Evolutionary conservation across 1,140 invertebrate genomes (phyloP).

Genomic region (Metaphire vulgaris): DNA sequence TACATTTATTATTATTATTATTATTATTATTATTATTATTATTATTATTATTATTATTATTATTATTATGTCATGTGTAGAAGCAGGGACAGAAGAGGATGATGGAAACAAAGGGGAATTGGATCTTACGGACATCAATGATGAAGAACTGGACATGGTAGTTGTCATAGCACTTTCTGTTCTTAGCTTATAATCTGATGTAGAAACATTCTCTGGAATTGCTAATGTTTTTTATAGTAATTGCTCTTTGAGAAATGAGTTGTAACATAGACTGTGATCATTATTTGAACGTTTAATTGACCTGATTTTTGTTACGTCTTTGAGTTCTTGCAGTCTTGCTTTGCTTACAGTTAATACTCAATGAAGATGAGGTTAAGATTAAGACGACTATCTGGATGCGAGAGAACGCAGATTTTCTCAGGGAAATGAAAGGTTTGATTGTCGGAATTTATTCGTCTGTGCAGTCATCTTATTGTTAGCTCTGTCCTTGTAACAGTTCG

Average conservation of each 20-base stretch:
- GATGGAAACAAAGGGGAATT: constrained; percentile 59
- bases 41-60: too few relatives aligned
- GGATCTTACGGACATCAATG: constrained; percentile 73
- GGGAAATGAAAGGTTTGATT: constrained; percentile 67
- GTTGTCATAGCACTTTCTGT: too few relatives aligned
- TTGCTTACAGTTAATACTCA: constrained; percentile 67
- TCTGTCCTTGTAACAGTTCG: background rate
- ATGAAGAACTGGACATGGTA: constrained; percentile 72
- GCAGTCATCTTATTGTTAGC: background rate
- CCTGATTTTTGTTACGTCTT: background rate
- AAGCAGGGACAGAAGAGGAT: background rate
- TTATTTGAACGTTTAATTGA: background rate
- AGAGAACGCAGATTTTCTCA: constrained; percentile 74
- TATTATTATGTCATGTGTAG: too few relatives aligned
- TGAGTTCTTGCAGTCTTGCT: background rate
- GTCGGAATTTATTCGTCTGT: background rate
- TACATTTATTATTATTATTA: too few relatives aligned
- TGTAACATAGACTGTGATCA: background rate
- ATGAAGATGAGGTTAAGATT: constrained; percentile 66
- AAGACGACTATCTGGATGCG: constrained; percentile 78
- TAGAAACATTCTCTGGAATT: background rate
- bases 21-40: too few relatives aligned
- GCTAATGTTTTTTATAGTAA: background rate
- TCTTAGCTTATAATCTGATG: constrained; percentile 10
- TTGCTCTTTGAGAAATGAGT: background rate